Percentiles rank a stretch among this genome's conserved stretches.
phyloP scores from a whole-genome alignment of 2,888 invertebrate species.

The Myopa tessellatipennis region DNA sequence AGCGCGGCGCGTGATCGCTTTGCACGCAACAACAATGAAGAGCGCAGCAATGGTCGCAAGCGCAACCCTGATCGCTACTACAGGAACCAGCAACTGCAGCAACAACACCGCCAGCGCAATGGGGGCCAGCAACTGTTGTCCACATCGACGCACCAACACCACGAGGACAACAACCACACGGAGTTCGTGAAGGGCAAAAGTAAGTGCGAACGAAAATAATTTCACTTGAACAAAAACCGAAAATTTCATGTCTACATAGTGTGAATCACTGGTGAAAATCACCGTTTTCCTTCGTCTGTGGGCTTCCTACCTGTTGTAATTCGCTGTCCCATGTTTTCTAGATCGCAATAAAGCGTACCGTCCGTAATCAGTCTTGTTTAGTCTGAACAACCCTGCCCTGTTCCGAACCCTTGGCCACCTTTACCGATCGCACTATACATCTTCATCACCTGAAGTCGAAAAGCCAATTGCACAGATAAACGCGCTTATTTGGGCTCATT shows the following conservation, averaged over 20 bases:
- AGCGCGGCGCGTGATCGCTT: conserved; percentile 57
- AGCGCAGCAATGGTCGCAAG: conserved; percentile 45
- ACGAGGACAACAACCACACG: conserved; percentile 68
- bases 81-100: conserved; percentile 42
- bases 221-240: background rate
- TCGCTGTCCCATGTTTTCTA: background rate
- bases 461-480: conserved; percentile 19
- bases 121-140: conserved; percentile 58
- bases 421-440: conserved; percentile 9
- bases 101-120: conserved; percentile 48
- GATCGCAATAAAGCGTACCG: background rate
- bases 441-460: conserved; percentile 29
- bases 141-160: conserved; percentile 51
- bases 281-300: conserved; percentile 39
- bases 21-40: conserved; percentile 52
- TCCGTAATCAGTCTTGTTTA: background rate
- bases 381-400: background rate
- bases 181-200: conserved; percentile 84
- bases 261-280: background rate
- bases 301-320: background rate
- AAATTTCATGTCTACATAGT: conserved; percentile 10
- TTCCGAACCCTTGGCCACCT: background rate
- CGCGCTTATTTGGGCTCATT: conserved; percentile 14
- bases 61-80: conserved; percentile 49
- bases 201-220: conserved; percentile 69